A percentile compares a stretch with the other conserved stretches of the same genome.
Evolutionary conservation across 2,797 vertebrate species (phyloP).

Genomic region (Phoeniculus purpureus): DNA sequence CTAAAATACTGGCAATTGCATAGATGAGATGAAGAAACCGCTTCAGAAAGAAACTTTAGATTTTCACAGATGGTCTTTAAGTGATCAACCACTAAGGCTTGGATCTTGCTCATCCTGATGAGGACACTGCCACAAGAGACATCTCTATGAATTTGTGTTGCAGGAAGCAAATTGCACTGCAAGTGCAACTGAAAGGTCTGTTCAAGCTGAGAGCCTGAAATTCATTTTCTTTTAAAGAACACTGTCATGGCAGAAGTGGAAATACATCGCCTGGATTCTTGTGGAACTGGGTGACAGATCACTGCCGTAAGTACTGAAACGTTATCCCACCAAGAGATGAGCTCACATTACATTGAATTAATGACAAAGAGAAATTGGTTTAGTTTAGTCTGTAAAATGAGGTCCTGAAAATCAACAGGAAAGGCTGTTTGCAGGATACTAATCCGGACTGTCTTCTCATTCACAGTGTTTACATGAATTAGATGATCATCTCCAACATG

Average conservation of each 20-base stretch:
- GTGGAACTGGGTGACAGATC: neutral
- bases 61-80: neutral
- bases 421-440: neutral
- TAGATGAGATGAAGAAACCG: neutral
- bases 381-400: neutral
- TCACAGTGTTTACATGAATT: neutral
- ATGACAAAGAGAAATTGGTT: neutral
- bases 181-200: neutral
- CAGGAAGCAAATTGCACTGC: neutral
- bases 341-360: neutral
- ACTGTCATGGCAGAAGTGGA: no score
- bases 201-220: neutral
- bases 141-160: neutral
- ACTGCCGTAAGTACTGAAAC: neutral
- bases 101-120: neutral
- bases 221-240: neutral
- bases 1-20: neutral
- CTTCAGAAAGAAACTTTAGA: neutral
- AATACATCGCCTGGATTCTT: neutral
- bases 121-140: neutral
- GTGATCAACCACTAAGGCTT: neutral
- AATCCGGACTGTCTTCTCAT: neutral
- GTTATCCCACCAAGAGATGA: neutral
- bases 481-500: neutral
- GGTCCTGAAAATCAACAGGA: neutral